Evolutionary conservation across 2,113 vertebrate species (phyloP).

Genomic region (Thymallus thymallus): DNA sequence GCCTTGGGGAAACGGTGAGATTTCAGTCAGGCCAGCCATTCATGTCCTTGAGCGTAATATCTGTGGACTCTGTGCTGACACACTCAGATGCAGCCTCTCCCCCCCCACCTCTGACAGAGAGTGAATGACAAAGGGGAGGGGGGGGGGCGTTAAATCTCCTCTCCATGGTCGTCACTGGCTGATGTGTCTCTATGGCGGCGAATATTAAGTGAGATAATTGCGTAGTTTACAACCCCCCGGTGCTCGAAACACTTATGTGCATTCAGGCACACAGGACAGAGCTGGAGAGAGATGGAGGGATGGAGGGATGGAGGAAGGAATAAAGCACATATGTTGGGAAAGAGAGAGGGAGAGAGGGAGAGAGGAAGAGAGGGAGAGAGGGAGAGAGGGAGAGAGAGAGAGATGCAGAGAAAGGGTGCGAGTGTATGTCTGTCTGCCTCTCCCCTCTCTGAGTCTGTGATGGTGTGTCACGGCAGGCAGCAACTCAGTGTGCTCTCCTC

Average conservation of each 20-base stretch:
- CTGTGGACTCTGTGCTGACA: no score
- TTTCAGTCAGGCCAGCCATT: background rate
- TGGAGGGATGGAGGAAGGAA: background rate
- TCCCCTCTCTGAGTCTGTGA: no score
- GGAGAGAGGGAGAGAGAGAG: background rate
- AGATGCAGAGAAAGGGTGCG: background rate
- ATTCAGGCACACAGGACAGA: background rate
- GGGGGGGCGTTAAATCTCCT: conserved; percentile 5
- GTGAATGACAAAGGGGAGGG: conserved; percentile 23
- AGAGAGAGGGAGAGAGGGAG: background rate
- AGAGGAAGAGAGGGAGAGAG: no score
- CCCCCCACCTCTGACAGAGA: no score
- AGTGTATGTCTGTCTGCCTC: no score
- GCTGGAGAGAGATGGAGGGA: background rate
- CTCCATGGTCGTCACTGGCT: background rate
- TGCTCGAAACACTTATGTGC: background rate
- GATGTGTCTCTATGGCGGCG: background rate
- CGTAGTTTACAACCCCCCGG: background rate
- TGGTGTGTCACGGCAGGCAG: no score
- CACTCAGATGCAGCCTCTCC: no score
- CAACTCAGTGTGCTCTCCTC: no score
- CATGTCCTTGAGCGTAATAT: background rate
- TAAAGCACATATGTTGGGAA: background rate
- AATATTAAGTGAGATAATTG: conserved; percentile 3
- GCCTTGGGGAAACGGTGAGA: background rate